Percentiles rank a stretch among this genome's conserved stretches.
Conservation (phyloP, 2,797 vertebrate genomes). For the Microctenopoma steveboyesi region DNA sequence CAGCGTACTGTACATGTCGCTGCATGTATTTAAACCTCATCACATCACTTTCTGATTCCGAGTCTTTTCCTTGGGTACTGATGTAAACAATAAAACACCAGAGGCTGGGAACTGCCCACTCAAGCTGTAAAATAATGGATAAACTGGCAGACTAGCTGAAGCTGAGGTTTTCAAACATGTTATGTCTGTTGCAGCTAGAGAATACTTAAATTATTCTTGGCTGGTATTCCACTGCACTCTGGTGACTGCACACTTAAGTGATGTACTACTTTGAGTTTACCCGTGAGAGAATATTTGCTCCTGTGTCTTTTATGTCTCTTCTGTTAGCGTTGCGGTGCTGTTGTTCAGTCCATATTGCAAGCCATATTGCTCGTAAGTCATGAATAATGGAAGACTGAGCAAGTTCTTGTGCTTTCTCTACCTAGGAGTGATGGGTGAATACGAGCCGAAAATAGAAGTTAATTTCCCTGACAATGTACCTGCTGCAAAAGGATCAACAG, state of each 20-base stretch:
- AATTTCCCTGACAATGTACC: slow-evolving; percentile 94
- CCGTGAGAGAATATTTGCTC: slow-evolving; percentile 69
- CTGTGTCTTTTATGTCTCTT: slow-evolving; percentile 66
- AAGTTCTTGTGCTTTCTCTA: slow-evolving; percentile 64
- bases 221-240: slow-evolving; percentile 47
- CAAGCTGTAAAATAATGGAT: slow-evolving; percentile 65
- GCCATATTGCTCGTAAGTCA: slow-evolving; percentile 69
- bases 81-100: slow-evolving; percentile 56
- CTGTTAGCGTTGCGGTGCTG: slow-evolving; percentile 60
- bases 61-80: slow-evolving; percentile 61
- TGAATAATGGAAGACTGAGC: slow-evolving; percentile 76
- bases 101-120: slow-evolving; percentile 48
- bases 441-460: slow-evolving; percentile 99
- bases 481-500: slow-evolving; percentile 92
- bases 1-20: slow-evolving; percentile 72
- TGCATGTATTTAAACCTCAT: slow-evolving; percentile 71
- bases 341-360: slow-evolving; percentile 64
- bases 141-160: slow-evolving; percentile 44
- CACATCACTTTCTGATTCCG: slow-evolving; percentile 55
- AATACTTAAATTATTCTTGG: slow-evolving; percentile 67
- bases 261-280: slow-evolving; percentile 59
- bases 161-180: slow-evolving; percentile 33
- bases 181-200: slow-evolving; percentile 39
- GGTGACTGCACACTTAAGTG: slow-evolving; percentile 54
- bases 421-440: slow-evolving; percentile 95